Evolutionary conservation across 2,113 vertebrate species (phyloP).

Genomic region (Hipposideros armiger): DNA sequence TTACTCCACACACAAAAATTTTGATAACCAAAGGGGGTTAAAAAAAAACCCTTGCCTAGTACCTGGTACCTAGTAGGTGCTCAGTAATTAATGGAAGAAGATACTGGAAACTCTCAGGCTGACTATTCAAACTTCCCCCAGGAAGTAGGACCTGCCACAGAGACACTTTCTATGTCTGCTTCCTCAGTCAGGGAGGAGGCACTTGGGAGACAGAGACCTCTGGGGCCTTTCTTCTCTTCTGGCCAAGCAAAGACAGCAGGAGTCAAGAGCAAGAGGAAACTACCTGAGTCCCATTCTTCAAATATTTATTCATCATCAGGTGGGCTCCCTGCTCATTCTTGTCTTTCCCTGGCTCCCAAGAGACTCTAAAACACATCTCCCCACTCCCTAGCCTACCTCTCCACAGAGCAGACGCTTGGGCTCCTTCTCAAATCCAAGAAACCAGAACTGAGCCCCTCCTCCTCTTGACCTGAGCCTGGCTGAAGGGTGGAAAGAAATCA

Average conservation of each 20-base stretch:
- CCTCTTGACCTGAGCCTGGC: background rate
- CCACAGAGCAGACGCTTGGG: background rate
- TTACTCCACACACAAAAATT: background rate
- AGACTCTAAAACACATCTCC: background rate
- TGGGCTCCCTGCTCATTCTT: background rate
- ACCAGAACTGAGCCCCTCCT: background rate
- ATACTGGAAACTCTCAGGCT: background rate
- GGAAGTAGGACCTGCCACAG: background rate
- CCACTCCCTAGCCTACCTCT: background rate
- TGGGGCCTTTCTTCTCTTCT: constrained; percentile 3
- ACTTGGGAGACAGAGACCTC: background rate
- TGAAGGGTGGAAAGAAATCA: background rate
- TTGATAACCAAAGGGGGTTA: background rate
- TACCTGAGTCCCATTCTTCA: background rate
- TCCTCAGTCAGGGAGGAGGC: background rate
- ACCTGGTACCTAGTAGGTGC: background rate
- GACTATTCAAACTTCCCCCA: background rate
- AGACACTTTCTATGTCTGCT: background rate
- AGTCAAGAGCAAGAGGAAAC: background rate
- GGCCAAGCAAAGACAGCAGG: constrained; percentile 6
- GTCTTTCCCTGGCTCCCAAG: background rate
- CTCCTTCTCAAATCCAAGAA: background rate
- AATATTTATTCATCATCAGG: background rate
- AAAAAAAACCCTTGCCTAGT: background rate
- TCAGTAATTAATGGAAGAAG: background rate